Conservation (phyloP, 1,140 invertebrate genomes). For the Pogonomyrmex barbatus region DNA sequence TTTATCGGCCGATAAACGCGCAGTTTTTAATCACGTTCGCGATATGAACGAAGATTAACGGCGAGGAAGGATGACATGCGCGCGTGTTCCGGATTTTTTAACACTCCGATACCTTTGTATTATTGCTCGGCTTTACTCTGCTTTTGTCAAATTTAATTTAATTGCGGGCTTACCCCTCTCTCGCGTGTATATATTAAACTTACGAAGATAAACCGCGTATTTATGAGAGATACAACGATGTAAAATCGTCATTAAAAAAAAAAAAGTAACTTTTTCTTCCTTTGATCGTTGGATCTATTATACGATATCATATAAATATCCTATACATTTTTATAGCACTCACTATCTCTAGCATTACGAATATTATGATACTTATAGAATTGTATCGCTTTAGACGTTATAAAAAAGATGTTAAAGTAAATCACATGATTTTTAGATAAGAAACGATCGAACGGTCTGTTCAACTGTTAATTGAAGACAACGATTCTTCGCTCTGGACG, state of each 20-base stretch:
- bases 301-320: neutral
- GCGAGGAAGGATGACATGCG: conserved; percentile 27
- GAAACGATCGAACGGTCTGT: neutral
- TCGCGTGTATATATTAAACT: neutral
- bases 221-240: neutral
- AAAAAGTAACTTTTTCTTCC: neutral
- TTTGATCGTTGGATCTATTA: neutral
- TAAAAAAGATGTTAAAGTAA: neutral
- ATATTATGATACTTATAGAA: neutral
- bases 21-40: conserved; percentile 50
- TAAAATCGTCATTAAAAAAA: conserved; percentile 1
- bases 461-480: conserved; percentile 15
- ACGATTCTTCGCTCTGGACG: neutral
- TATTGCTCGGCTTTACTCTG: neutral
- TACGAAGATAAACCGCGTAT: conserved; percentile 1
- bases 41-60: conserved; percentile 59
- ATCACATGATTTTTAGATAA: neutral
- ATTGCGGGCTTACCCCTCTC: neutral
- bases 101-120: conserved; percentile 20
- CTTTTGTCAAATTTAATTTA: conserved; percentile 12
- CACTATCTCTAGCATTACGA: neutral
- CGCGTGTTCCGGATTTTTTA: conserved; percentile 34
- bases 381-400: neutral
- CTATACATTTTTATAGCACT: neutral
- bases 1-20: conserved; percentile 55